Evolutionary conservation across 2,888 invertebrate species (phyloP).

Genomic region (Ochropacha duplaris): DNA sequence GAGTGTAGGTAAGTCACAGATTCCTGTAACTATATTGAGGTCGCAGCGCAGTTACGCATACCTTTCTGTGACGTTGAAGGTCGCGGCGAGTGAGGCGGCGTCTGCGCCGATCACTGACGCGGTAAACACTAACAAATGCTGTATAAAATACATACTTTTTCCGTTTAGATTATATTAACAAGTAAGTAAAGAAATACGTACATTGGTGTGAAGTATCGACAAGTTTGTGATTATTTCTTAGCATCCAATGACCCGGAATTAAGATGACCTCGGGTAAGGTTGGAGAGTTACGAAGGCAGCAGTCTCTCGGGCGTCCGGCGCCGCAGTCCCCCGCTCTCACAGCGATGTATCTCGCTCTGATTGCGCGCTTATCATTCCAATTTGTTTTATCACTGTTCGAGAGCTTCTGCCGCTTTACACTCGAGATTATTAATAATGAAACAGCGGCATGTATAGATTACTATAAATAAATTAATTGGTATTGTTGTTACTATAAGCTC

Average conservation of each 20-base stretch:
- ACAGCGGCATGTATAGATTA: slow-evolving; percentile 20
- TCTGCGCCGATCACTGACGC: slow-evolving; percentile 17
- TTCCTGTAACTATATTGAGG: not conserved
- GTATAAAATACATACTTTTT: slow-evolving; percentile 6
- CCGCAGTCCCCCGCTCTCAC: slow-evolving; percentile 13
- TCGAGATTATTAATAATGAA: slow-evolving; percentile 12
- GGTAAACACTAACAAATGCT: slow-evolving; percentile 19
- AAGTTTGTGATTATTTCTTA: not conserved
- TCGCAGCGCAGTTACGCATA: slow-evolving; percentile 26
- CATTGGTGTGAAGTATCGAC: slow-evolving; percentile 2
- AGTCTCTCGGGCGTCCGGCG: not conserved
- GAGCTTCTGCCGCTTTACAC: slow-evolving; percentile 19
- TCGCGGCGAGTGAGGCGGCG: slow-evolving; percentile 49
- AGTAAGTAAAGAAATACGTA: slow-evolving; percentile 11
- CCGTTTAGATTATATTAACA: not conserved
- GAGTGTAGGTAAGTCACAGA: not conserved
- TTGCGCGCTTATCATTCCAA: slow-evolving; percentile 31
- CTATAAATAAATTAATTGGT: slow-evolving; percentile 15
- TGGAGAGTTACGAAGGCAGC: not conserved
- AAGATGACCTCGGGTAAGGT: not conserved
- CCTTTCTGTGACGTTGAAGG: slow-evolving; percentile 39
- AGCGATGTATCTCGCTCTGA: slow-evolving; percentile 19
- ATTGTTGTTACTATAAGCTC: not conserved
- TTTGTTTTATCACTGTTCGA: slow-evolving; percentile 27
- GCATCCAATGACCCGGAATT: not conserved